These are phyloP conservation scores for Chloropsis hardwickii DNA, from an alignment of 2,113 vertebrate genomes.

Conservation along the genomic window DNA sequence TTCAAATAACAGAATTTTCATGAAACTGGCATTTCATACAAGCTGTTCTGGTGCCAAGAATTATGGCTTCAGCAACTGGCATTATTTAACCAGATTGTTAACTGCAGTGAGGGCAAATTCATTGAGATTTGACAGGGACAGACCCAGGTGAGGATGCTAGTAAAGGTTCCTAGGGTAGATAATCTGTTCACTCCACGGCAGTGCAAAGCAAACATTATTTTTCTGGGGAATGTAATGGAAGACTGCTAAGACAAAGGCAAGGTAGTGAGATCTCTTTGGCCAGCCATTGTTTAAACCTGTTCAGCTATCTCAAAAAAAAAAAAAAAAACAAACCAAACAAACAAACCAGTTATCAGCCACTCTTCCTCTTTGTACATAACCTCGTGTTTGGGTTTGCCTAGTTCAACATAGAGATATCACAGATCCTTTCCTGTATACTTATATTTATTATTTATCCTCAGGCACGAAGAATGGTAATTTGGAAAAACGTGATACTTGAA, in stretches of 20 bases:
- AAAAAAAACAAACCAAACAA: too few species aligned
- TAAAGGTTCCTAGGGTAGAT: not conserved
- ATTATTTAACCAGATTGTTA: not conserved
- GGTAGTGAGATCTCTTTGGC: not conserved
- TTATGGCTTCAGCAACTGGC: not conserved
- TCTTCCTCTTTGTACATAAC: not conserved
- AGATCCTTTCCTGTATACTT: not conserved
- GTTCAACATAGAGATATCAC: not conserved
- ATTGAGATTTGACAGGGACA: not conserved
- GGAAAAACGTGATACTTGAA: not conserved
- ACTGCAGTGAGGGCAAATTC: not conserved
- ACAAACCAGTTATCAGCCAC: not conserved
- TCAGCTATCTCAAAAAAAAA: not conserved
- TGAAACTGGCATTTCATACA: not conserved
- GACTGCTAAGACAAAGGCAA: not conserved
- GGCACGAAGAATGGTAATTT: not conserved
- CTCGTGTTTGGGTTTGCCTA: not conserved
- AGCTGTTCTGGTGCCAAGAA: not conserved
- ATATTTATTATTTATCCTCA: not conserved
- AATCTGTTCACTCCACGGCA: not conserved
- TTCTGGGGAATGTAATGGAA: not conserved
- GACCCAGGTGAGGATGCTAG: not conserved
- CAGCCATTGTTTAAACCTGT: not conserved
- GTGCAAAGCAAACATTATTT: not conserved
- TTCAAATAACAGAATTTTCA: conserved; percentile 2